phyloP scores from a whole-genome alignment of 2,797 vertebrate species.

The Falco peregrinus region DNA sequence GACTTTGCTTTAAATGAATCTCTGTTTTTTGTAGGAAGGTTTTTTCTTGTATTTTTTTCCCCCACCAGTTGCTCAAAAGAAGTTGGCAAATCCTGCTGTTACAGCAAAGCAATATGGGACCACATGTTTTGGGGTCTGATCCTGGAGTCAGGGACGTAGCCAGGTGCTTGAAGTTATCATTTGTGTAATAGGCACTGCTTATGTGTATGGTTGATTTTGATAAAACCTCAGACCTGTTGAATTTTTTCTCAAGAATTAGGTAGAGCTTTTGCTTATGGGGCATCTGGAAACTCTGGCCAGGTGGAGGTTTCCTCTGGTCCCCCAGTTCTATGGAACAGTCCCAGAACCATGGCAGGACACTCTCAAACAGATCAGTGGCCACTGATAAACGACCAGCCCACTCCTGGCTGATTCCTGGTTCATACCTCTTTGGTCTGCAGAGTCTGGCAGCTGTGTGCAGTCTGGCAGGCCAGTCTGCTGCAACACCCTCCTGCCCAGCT shows the following conservation, averaged over 20 bases:
- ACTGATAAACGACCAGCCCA: background rate
- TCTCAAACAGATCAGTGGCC: background rate
- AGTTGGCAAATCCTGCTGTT: background rate
- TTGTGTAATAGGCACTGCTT: background rate
- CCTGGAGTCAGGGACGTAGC: background rate
- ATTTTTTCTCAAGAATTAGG: background rate
- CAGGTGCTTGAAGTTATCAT: background rate
- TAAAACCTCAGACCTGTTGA: background rate
- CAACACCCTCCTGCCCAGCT: accelerated
- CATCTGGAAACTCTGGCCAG: background rate
- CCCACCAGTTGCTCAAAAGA: background rate
- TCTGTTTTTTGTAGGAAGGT: background rate
- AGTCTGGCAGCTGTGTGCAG: background rate
- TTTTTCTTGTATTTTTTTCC: background rate
- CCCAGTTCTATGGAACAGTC: background rate
- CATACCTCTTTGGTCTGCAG: background rate
- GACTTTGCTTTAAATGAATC: conserved; percentile 32
- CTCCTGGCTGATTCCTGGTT: background rate
- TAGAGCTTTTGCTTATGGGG: background rate
- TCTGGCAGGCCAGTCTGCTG: background rate
- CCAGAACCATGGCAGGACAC: background rate
- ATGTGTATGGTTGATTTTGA: background rate
- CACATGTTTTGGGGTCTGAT: background rate
- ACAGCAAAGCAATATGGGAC: background rate
- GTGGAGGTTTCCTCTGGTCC: accelerated